Base-by-base conservation (phyloP, 2,797 vertebrate genomes). In the Anniella stebbinsi region DNA sequence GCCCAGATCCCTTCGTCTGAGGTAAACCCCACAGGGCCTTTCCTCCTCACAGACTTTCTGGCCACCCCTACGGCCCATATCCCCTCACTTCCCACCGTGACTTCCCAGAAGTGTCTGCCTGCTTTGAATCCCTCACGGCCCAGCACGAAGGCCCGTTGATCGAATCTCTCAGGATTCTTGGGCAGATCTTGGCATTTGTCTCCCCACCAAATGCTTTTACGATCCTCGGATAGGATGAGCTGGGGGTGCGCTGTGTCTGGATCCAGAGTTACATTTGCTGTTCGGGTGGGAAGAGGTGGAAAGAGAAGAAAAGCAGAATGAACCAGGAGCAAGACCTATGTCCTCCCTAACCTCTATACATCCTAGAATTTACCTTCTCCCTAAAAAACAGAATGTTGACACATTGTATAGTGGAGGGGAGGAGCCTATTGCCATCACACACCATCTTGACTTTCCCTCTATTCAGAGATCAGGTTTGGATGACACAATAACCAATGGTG, bases 91-190 rank as follows among this genome's bases (percentile, higher is more conserved):
- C 30, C 76, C 63, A 87, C 45, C 38, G 7, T 17, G 75, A 78
- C 75, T 25, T 87, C 57, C 86, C 86, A 87, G 73, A 77, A 66
- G 23, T 67, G 73, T 67, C 86, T 48, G 4, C 86, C 86, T 48
- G 30, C 38, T 1, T 17, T 48, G 57, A 87, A 87, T 25, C 76
- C 86, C 41, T 87, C 75, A 4, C 38, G 7, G 1, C 75, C 86
- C 76, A 87, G 76, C 13, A 87, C 60, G 25, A n/a, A n/a, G 67
- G 75, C 8, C 9, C 63, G 13, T 11, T 6, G 2, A 1, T 80
- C 28, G 45, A 87, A 87, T 80, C 86, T 51, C 76, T 87, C 38
- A 4, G 76, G 33, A 25, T 67, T 80, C 36, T 51, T 33, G 2
- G 86, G 60, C 18, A 67, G 12, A 36, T n/a, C 11, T 80, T 80